phyloP scores from a whole-genome alignment of 1,140 invertebrate genomes.

The Cepaea nemoralis region DNA sequence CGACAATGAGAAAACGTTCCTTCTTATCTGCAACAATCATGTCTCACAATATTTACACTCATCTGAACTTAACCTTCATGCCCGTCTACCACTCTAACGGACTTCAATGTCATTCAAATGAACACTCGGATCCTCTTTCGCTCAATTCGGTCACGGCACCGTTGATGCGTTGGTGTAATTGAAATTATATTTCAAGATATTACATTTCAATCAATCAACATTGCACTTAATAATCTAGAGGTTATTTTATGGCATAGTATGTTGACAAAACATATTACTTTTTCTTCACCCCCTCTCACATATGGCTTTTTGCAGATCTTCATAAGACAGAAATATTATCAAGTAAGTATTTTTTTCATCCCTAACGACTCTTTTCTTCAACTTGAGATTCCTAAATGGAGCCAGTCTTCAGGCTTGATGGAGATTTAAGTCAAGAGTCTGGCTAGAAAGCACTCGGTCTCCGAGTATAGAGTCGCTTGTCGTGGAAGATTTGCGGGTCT shows the following conservation, averaged over 20 bases:
- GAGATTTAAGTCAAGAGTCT: not conserved
- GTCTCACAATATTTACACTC: too few species aligned
- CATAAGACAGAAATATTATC: not conserved
- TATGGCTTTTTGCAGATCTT: not conserved
- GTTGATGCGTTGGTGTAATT: not conserved
- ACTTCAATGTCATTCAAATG: too few species aligned
- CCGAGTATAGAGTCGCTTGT: not conserved
- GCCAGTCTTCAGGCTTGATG: not conserved
- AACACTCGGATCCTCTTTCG: too few species aligned
- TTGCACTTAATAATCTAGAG: not conserved
- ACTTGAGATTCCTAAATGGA: not conserved
- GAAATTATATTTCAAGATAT: not conserved
- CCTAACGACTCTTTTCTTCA: not conserved
- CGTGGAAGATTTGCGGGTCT: not conserved
- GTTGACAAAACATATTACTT: not conserved
- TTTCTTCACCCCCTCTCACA: not conserved
- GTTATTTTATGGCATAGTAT: not conserved
- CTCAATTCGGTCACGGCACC: too few species aligned
- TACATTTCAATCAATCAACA: not conserved
- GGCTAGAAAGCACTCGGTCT: not conserved
- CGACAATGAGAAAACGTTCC: too few species aligned
- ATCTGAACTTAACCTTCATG: too few species aligned
- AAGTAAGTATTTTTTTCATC: not conserved
- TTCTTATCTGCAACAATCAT: too few species aligned
- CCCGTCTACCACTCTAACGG: too few species aligned